Percentiles rank a stretch among this genome's conserved stretches.
Evolutionary conservation across 2,888 invertebrate genomes (phyloP).

Genomic region (Camponotus fellah): DNA sequence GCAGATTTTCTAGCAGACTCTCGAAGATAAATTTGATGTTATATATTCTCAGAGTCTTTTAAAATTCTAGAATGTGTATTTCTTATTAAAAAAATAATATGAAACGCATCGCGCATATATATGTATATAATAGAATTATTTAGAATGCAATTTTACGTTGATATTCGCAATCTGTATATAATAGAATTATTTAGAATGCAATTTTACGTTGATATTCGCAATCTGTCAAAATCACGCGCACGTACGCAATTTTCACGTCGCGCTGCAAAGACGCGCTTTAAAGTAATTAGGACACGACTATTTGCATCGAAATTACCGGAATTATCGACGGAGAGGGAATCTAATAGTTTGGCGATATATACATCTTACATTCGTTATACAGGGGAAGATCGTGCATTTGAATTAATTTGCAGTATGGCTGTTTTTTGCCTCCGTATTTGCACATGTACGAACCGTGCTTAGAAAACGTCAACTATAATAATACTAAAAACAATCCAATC

Average conservation of each 20-base stretch:
- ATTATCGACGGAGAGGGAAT: constrained; percentile 2
- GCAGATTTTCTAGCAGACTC: not conserved
- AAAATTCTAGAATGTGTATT: not conserved
- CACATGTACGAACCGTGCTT: not conserved
- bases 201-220: not conserved
- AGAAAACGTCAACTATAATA: not conserved
- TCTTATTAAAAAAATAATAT: not conserved
- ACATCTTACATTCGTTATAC: not conserved
- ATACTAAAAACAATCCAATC: not conserved
- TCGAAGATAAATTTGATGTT: not conserved
- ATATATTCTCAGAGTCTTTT: not conserved
- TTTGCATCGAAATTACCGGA: constrained; percentile 25
- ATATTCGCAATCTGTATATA: too few species aligned
- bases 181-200: not conserved
- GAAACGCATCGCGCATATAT: not conserved
- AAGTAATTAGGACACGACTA: constrained; percentile 34
- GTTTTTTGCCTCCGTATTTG: not conserved
- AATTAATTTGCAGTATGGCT: constrained; percentile 27
- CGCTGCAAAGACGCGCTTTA: constrained; percentile 7
- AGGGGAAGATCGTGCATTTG: not conserved
- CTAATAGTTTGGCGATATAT: not conserved
- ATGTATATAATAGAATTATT: not conserved
- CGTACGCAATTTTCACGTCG: not conserved
- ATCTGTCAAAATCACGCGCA: not conserved
- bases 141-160: not conserved